These are phyloP conservation scores for Neosilurus hyrtlii DNA, from an alignment of 2,797 vertebrate species.

Conservation along the genomic window DNA sequence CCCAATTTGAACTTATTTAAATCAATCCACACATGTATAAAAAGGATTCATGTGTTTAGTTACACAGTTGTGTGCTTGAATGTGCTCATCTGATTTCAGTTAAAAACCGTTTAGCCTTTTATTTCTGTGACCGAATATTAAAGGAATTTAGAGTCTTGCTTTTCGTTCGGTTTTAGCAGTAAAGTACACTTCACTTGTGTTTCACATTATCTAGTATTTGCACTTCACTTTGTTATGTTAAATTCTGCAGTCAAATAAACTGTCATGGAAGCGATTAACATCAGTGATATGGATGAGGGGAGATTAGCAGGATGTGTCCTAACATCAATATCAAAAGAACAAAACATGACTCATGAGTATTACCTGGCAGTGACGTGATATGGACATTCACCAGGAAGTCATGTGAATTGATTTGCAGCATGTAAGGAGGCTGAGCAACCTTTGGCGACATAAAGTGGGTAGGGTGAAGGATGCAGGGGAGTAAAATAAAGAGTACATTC, in stretches of 20 bases:
- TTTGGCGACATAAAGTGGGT: neutral
- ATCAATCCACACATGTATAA: neutral
- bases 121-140: slow-evolving; percentile 17
- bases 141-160: neutral
- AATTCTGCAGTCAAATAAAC: neutral
- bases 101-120: slow-evolving; percentile 4
- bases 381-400: neutral
- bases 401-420: neutral
- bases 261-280: neutral
- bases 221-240: neutral
- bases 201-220: slow-evolving; percentile 6
- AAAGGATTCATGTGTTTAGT: neutral
- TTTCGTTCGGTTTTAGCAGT: neutral
- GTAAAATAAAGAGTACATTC: neutral
- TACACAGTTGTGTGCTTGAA: neutral
- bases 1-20: neutral
- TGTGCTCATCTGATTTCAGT: neutral
- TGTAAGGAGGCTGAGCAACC: neutral
- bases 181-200: slow-evolving; percentile 3
- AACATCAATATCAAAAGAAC: neutral
- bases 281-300: neutral
- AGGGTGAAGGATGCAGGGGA: too few species aligned
- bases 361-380: neutral
- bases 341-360: neutral
- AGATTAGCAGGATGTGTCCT: slow-evolving; percentile 1